Conservation (phyloP, 2,113 vertebrate genomes). For the Nothocercus julius region DNA sequence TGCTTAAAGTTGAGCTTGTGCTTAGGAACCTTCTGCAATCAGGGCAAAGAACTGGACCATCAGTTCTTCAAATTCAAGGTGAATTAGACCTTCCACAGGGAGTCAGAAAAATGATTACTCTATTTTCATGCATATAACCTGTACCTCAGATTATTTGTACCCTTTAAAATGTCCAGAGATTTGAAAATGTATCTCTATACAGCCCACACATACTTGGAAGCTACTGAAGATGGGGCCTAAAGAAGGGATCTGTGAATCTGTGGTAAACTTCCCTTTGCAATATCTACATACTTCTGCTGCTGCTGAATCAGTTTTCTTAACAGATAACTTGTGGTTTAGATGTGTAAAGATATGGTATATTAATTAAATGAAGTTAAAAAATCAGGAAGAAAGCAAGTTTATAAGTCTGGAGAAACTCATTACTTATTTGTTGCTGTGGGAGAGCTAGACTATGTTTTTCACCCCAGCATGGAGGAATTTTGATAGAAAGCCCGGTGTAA, state of each 20-base stretch:
- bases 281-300: background rate
- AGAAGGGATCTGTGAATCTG: background rate
- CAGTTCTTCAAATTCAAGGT: background rate
- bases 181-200: constrained; percentile 21
- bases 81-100: background rate
- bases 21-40: background rate
- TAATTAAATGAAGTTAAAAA: background rate
- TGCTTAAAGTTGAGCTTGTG: background rate
- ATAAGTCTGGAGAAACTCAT: background rate
- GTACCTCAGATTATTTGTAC: background rate
- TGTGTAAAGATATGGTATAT: background rate
- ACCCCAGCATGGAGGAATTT: constrained; percentile 23
- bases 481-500: constrained; percentile 41
- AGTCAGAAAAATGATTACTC: background rate
- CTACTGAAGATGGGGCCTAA: background rate
- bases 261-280: background rate
- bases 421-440: background rate
- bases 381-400: background rate
- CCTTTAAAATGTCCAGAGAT: background rate
- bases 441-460: constrained; percentile 11
- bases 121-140: background rate
- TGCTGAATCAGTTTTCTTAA: background rate
- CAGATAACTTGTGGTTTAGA: background rate
- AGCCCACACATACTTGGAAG: background rate
- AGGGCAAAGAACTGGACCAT: background rate